These are phyloP conservation scores for Sminthurinus signatus DNA, from an alignment of 1,140 invertebrate genomes.

Conservation along the genomic window DNA sequence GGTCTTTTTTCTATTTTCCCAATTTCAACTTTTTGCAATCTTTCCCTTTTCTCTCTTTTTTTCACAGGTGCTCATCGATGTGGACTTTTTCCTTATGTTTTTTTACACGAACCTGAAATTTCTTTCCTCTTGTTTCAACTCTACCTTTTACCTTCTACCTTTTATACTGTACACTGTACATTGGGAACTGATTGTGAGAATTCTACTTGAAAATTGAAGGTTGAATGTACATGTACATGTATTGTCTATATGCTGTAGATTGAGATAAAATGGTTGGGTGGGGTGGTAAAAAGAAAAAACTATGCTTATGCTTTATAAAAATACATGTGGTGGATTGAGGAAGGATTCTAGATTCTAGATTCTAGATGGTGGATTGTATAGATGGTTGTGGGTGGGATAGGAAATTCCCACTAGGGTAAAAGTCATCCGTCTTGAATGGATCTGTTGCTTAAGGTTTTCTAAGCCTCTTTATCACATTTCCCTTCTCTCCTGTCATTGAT, in stretches of 20 bases:
- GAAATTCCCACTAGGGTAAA: constrained; percentile 24
- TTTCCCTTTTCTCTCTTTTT: background rate
- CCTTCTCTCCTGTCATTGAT: constrained; percentile 19
- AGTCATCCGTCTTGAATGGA: constrained; percentile 25
- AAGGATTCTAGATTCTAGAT: constrained; percentile 2
- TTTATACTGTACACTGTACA: background rate
- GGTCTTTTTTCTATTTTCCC: too few species aligned
- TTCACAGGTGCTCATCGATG: background rate
- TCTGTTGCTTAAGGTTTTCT: constrained; percentile 15
- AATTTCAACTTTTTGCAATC: background rate
- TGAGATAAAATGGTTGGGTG: too few species aligned
- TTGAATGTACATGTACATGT: too few species aligned
- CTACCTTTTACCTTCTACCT: background rate
- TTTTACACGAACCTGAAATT: background rate
- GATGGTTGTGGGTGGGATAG: background rate
- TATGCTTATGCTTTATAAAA: too few species aligned
- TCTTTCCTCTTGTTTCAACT: background rate
- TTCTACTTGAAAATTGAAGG: too few species aligned
- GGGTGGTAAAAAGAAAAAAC: background rate
- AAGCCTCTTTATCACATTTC: constrained; percentile 22
- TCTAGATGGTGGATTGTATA: too few species aligned
- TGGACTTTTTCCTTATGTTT: background rate
- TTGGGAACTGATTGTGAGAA: background rate
- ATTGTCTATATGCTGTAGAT: too few species aligned
- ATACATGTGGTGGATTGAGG: constrained; percentile 2